Conservation (phyloP, 2,888 invertebrate species). For the Hyposoter didymator region DNA sequence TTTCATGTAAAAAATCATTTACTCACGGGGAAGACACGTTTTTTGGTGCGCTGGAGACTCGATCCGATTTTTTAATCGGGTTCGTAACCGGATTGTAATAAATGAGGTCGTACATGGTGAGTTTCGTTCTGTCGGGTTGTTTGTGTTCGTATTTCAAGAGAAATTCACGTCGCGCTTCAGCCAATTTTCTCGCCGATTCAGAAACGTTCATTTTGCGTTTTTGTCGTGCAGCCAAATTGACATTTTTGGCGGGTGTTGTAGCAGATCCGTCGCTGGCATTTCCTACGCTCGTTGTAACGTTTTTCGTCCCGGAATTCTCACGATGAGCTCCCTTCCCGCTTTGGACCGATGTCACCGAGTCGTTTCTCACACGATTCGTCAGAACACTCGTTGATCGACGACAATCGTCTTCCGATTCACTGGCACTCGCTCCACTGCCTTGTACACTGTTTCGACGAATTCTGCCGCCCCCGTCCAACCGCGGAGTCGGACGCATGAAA, state of each 20-base stretch:
- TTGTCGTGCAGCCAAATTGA: constrained; percentile 46
- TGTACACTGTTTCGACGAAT: constrained; percentile 88
- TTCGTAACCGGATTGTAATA: constrained; percentile 94
- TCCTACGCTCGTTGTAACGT: neutral
- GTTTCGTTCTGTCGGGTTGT: constrained; percentile 87
- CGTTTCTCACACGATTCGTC: constrained; percentile 83
- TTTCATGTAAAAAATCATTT: constrained; percentile 15
- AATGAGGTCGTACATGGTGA: constrained; percentile 97
- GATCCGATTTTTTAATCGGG: constrained; percentile 86
- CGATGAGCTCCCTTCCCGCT: constrained; percentile 72
- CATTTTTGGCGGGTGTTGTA: constrained; percentile 14
- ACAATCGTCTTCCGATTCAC: constrained; percentile 89
- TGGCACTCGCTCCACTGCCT: constrained; percentile 84
- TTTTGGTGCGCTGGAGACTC: constrained; percentile 24
- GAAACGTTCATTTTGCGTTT: constrained; percentile 77
- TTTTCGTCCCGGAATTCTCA: constrained; percentile 63
- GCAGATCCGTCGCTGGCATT: neutral
- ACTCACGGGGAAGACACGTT: constrained; percentile 76
- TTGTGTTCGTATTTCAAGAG: constrained; percentile 85
- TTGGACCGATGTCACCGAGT: constrained; percentile 85
- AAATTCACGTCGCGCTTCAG: constrained; percentile 86
- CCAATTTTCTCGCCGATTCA: constrained; percentile 85
- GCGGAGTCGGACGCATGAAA: constrained; percentile 88
- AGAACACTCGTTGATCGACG: constrained; percentile 74
- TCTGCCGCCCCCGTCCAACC: constrained; percentile 85